Evolutionary conservation across 2,797 vertebrate genomes (phyloP), one percentile per base, ranked within the genome.

Genomic region (Gallinago stenura): DNA sequence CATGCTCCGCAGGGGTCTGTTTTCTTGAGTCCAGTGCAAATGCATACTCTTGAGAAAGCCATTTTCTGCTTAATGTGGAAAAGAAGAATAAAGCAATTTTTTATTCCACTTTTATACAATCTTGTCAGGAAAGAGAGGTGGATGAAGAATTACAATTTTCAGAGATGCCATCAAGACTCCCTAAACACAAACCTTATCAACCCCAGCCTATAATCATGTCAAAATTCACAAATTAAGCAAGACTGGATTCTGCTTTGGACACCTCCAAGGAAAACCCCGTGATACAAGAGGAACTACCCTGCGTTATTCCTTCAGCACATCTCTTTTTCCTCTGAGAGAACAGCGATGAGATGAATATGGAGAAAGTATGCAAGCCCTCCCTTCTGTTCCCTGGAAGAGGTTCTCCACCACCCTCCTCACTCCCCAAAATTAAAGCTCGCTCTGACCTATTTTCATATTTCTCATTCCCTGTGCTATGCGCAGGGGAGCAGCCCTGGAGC

Each of bases 11-110:
- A 93, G 97, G 97, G 96, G 93, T 96, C 87, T 93, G 35, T 96
- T 95, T 97, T 92, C 92, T 90, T 51, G 81, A 97, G 94, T 87
- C 93, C 90, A 90, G 88, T 73, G 90, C 80, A 96, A 96, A 88
- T 81, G 69, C 87, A 64, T 57, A 73, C 78, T 92, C 84, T 96
- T 71, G 76, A 83, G 87, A 93, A 97, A 95, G 46, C 83, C 87
- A 95, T 97, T 97, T 96, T 95, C 95, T 95, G 66, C 85, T 96
- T 96, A 92, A 97, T 92, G 83, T 93, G 56, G 84, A 81, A 83
- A 89, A 91, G 83, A 90, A 91, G 91, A 96, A 93, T 85, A 95
- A 97, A 95, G 76, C 60, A 82, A 53, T 93, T 90, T 94, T 91
- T 90, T 95, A 94, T 97, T 93, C 84, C 53, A 53, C 51, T 95